Evolutionary conservation across 1,140 invertebrate genomes (phyloP), one percentile per base, ranked within the genome.

Genomic region (Scaptomyza montana): DNA sequence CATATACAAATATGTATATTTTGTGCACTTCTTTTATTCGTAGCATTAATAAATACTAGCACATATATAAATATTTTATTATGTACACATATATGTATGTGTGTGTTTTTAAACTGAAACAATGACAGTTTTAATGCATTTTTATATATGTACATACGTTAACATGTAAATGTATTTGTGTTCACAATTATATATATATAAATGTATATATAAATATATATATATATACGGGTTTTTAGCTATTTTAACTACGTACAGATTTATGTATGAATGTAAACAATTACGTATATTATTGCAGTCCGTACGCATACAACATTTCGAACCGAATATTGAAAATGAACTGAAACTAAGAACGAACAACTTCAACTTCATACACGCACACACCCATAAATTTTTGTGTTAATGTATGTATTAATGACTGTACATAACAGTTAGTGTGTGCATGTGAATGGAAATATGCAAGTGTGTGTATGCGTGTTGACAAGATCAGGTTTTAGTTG

Each of bases 321-420:
- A 73, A 73, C 65, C 70, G 57, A 73, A 64, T 68, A 68, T 61
- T 62, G 51, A 61, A 73, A 73, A 73, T 61, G 70, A 68, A 73
- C 70, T 73, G 64, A 56, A 62, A 73, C 57, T 50, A 60, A 73
- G 70, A 69, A 74, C 46, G 57, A 71, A 56, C 57, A 67, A 68
- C 70, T 72, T 68, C 64, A 73, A 68, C 65, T 73, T 73, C 56
- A 55, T 43, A 53, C 49, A 43, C 39, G 39, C 46, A 46, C 21
- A 47, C 46, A 21, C 19, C 46, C 19, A 47, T 47, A 21, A 5
- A 55, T 13, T 21, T 12, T 13, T 8, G 7, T 36, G 33, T 36
- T 9, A 36, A 36, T 36, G 28, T 46, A 45, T 69, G 57, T 54
- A 57, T 47, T 21, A 67, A 67, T 72, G 65, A 56, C 25, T 55